Base-by-base conservation (phyloP, 2,113 vertebrate species). In the Drymodes brunneopygia region DNA sequence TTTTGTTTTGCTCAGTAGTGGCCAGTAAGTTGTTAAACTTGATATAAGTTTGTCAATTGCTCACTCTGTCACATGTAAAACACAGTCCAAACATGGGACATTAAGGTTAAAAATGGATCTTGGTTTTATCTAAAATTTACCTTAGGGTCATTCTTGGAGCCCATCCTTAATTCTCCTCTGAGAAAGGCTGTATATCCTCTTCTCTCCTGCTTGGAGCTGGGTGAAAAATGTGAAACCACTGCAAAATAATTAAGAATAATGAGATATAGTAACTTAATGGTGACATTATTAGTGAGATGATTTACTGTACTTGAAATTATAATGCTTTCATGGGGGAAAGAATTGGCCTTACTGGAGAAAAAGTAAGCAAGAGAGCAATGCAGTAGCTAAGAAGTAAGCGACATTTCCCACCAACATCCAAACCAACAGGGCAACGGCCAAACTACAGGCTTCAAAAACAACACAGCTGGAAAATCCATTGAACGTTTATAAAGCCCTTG, bases 341-440 rank as follows among this genome's bases (percentile, higher is more conserved):
- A 85, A 58, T 87, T 95, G 70, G 81, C 81, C 9, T 54, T 82
- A 73, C 66, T 91, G 66, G 38, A 91, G 73, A 88, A 94, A 95
- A 95, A 94, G 70, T 69, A 92, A 90, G 93, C 70, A 92, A 86
- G 78, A 95, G 84, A 91, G 61, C 81, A 80, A 77, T 28, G 89
- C 74, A 89, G 84, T 89, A 95, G 84, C 94, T 89, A 95, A 57
- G 48, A 91, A 92, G 40, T 47, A 82, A 94, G 74, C 57, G 90
- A 24, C 0, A 1, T 89, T 94, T 92, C 87, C 70, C 72, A 54
- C 25, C 65, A 72, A 20, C 45, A 65, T 69, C 83, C 73, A 71
- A 57, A 69, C 48, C 79, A 75, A 72, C 31, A 66, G 62, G 36
- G 29, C 66, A 91, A 65, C 11, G 25, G 82, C 47, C 7, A n/a